Percentiles rank a stretch among this genome's conserved stretches.
Evolutionary conservation across 2,888 invertebrate genomes (phyloP).

Genomic region (Ypsolopha sequella): DNA sequence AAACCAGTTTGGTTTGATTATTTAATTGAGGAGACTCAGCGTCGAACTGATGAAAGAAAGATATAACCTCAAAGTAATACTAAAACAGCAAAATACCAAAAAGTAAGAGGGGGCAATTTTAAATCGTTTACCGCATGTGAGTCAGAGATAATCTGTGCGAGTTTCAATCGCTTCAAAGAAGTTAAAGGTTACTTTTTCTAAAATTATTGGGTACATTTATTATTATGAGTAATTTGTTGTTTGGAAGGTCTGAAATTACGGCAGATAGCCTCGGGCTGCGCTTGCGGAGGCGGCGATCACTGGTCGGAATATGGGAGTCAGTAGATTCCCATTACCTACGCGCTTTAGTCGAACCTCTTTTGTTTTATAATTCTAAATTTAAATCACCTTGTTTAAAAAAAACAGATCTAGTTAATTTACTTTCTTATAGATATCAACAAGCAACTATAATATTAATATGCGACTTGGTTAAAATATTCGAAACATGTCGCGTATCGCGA

Average conservation of each 20-base stretch:
- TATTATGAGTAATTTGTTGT: slow-evolving; percentile 65
- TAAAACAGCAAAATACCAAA: neutral
- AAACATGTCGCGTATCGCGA: too few species aligned
- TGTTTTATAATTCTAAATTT: too few species aligned
- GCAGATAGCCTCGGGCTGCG: slow-evolving; percentile 60
- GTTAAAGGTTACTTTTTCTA: slow-evolving; percentile 33
- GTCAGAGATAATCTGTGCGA: slow-evolving; percentile 36
- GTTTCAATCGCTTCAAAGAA: slow-evolving; percentile 30
- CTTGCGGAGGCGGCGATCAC: slow-evolving; percentile 23
- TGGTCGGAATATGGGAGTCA: slow-evolving; percentile 23
- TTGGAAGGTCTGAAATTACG: slow-evolving; percentile 49
- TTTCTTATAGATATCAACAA: neutral
- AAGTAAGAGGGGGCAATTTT: slow-evolving; percentile 2
- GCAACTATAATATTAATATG: too few species aligned
- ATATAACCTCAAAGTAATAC: slow-evolving; percentile 14
- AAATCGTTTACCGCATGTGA: slow-evolving; percentile 17
- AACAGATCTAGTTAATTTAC: too few species aligned
- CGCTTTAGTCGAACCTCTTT: too few species aligned
- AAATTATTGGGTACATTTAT: slow-evolving; percentile 63
- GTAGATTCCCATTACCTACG: slow-evolving; percentile 12
- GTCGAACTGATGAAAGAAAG: slow-evolving; percentile 5
- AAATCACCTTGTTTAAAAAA: too few species aligned
- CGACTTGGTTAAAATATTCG: too few species aligned
- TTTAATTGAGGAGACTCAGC: too few species aligned
- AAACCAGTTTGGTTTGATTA: too few species aligned